phyloP scores from a whole-genome alignment of 2,113 vertebrate species.

The Girardinichthys multiradiatus region DNA sequence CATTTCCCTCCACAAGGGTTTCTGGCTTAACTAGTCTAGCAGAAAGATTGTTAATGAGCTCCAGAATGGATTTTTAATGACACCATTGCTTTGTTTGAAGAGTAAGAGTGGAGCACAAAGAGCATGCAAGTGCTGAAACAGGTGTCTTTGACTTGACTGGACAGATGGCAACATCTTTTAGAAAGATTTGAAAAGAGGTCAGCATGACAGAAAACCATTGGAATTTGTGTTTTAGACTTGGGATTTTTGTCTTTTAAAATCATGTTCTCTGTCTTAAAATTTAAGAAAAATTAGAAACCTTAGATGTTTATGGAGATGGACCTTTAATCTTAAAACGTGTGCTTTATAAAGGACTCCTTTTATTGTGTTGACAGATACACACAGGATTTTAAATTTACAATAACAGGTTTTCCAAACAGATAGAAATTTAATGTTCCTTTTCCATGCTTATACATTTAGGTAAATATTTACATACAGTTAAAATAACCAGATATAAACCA shows the following conservation, averaged over 20 bases:
- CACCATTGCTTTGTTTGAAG: slow-evolving; percentile 36
- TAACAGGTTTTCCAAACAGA: slow-evolving; percentile 40
- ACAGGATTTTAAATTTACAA: slow-evolving; percentile 37
- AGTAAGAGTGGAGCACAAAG: slow-evolving; percentile 16
- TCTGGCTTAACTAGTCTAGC: slow-evolving; percentile 21
- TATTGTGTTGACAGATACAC: slow-evolving; percentile 14
- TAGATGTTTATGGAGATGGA: neutral
- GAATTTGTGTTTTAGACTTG: neutral
- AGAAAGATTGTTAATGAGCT: slow-evolving; percentile 56
- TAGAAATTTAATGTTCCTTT: neutral
- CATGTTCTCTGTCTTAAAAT: neutral
- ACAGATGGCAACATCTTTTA: slow-evolving; percentile 2
- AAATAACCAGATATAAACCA: neutral
- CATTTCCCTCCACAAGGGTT: slow-evolving; percentile 55
- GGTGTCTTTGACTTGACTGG: slow-evolving; percentile 45
- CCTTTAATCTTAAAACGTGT: slow-evolving; percentile 23
- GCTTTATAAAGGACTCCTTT: slow-evolving; percentile 35
- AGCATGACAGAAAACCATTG: neutral
- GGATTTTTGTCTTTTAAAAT: too few species aligned
- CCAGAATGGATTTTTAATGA: slow-evolving; percentile 61
- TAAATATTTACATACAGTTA: slow-evolving; percentile 27
- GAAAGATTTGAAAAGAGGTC: slow-evolving; percentile 3
- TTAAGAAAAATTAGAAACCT: neutral
- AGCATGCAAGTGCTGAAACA: slow-evolving; percentile 44
- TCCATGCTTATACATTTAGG: slow-evolving; percentile 16